Evolutionary conservation across 2,797 vertebrate genomes (phyloP).

Genomic region (Rhynchotus rufescens): DNA sequence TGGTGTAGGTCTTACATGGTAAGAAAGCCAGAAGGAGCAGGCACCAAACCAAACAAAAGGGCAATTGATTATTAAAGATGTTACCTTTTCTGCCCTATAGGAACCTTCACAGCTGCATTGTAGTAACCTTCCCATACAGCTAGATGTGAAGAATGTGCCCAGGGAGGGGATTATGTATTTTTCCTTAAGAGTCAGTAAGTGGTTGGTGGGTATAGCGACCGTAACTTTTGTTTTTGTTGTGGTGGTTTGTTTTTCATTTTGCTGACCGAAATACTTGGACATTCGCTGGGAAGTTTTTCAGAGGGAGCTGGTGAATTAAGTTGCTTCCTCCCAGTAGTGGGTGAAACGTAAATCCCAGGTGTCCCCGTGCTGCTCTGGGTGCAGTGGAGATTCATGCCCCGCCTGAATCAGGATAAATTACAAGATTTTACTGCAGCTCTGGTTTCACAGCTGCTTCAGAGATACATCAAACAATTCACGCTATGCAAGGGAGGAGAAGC

Average conservation of each 20-base stretch:
- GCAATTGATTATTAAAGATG: not conserved
- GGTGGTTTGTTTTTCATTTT: not conserved
- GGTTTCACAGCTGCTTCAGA: conserved; percentile 41
- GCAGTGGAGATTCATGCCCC: not conserved
- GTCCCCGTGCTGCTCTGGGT: not conserved
- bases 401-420: not conserved
- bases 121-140: not conserved
- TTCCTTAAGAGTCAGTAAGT: not conserved
- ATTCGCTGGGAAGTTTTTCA: not conserved
- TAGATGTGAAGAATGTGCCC: not conserved
- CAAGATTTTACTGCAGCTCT: not conserved
- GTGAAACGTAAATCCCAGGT: not conserved
- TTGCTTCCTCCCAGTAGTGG: not conserved
- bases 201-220: not conserved
- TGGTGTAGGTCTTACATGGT: not conserved
- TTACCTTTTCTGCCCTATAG: not conserved
- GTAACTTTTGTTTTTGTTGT: not conserved
- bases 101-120: not conserved
- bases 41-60: not conserved
- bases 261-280: not conserved
- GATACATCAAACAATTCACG: conserved; percentile 49
- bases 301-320: not conserved
- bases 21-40: not conserved
- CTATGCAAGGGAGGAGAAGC: conserved; percentile 39
- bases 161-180: not conserved